Conservation (phyloP, 2,888 invertebrate species). For the Pyrocoelia pectoralis region DNA sequence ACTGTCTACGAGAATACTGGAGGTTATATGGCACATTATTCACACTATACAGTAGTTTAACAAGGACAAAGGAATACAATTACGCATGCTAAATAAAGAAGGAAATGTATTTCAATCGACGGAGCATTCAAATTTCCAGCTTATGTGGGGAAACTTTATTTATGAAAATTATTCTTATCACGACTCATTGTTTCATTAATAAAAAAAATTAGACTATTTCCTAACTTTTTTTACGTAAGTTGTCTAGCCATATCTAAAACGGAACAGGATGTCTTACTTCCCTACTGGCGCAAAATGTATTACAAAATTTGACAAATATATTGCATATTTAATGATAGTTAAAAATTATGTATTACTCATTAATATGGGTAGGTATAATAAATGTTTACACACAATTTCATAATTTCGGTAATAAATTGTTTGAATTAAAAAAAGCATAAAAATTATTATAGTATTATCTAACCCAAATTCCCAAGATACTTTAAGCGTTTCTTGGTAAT, state of each 20-base stretch:
- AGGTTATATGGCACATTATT: conserved; percentile 23
- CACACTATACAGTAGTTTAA: conserved; percentile 22
- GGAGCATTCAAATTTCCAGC: not conserved
- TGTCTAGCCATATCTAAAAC: not conserved
- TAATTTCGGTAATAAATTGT: too few species aligned
- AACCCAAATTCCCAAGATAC: too few species aligned
- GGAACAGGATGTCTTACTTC: not conserved
- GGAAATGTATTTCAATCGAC: not conserved
- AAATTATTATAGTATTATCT: too few species aligned
- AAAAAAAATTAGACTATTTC: not conserved
- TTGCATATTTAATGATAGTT: too few species aligned
- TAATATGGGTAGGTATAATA: too few species aligned
- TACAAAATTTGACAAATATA: too few species aligned
- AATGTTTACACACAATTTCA: too few species aligned
- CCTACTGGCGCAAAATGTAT: too few species aligned
- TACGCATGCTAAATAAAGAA: conserved; percentile 15
- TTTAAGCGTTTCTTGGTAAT: too few species aligned
- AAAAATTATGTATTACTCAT: too few species aligned
- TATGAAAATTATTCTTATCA: not conserved
- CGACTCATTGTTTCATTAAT: not conserved
- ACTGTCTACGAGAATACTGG: conserved; percentile 26
- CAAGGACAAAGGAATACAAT: conserved; percentile 17
- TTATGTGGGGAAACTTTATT: not conserved
- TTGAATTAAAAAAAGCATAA: too few species aligned
- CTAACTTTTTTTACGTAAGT: not conserved